A percentile compares a stretch with the other conserved stretches of the same genome.
Evolutionary conservation across 2,113 vertebrate genomes (phyloP).

Genomic region (Lophius piscatorius): DNA sequence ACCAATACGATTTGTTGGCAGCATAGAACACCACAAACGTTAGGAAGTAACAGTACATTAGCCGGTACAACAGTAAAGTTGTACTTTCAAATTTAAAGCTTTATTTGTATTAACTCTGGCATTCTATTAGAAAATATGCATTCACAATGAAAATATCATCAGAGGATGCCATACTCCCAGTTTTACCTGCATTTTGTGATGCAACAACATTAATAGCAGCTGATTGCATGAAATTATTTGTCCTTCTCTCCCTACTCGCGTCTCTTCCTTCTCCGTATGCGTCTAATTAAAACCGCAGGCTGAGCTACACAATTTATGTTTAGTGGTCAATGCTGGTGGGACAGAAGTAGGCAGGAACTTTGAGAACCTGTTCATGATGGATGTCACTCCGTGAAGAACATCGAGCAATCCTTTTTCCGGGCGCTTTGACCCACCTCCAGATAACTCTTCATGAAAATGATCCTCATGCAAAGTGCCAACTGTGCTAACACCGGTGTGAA

Average conservation of each 20-base stretch:
- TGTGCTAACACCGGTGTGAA: constrained; percentile 44
- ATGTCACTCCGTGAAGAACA: constrained; percentile 55
- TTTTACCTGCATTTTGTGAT: constrained; percentile 31
- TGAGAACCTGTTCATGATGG: constrained; percentile 50
- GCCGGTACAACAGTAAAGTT: constrained; percentile 21
- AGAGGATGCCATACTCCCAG: not conserved
- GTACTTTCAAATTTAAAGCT: no score
- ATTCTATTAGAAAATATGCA: constrained; percentile 10
- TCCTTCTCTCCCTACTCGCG: constrained; percentile 13
- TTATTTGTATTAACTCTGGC: constrained; percentile 18
- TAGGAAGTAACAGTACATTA: not conserved
- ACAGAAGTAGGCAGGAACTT: constrained; percentile 46
- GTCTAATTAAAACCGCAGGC: constrained; percentile 65
- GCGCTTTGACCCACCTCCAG: constrained; percentile 25
- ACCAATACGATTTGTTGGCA: no score
- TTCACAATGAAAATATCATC: constrained; percentile 5
- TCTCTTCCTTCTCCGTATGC: constrained; percentile 38
- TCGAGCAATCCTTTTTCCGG: constrained; percentile 54
- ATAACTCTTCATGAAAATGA: constrained; percentile 52
- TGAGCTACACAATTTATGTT: constrained; percentile 56
- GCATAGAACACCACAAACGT: no score
- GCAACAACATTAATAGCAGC: constrained; percentile 46
- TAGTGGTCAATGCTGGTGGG: constrained; percentile 50
- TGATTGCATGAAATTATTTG: constrained; percentile 47
- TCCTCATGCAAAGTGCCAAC: constrained; percentile 34